phyloP scores from a whole-genome alignment of 2,888 invertebrate species.

The Meghimatium bilineatum region DNA sequence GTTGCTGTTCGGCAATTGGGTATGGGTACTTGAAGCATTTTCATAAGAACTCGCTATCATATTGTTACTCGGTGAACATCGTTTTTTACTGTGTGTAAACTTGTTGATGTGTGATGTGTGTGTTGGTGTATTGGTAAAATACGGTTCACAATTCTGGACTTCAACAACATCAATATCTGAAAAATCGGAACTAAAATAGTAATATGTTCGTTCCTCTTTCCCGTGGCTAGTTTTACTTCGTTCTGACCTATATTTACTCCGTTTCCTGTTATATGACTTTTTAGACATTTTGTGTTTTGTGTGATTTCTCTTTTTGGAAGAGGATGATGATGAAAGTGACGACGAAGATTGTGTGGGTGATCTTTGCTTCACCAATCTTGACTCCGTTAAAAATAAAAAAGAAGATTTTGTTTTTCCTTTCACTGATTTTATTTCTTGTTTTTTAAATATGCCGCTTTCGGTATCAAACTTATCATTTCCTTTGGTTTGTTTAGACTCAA shows the following conservation, averaged over 20 bases:
- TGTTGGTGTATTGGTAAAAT: background rate
- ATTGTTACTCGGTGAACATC: background rate
- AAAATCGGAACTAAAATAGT: slow-evolving; percentile 46
- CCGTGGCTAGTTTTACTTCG: slow-evolving; percentile 17
- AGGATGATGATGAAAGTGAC: slow-evolving; percentile 35
- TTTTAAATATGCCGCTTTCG: slow-evolving; percentile 2
- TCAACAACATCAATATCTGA: slow-evolving; percentile 49
- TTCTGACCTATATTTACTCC: slow-evolving; percentile 31
- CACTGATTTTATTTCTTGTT: background rate
- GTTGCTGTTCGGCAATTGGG: background rate
- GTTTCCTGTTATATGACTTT: slow-evolving; percentile 25
- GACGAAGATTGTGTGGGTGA: slow-evolving; percentile 36
- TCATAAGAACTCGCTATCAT: background rate
- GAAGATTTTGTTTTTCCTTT: background rate
- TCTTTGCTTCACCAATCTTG: background rate
- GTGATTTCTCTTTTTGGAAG: slow-evolving; percentile 9
- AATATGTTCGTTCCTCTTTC: slow-evolving; percentile 40
- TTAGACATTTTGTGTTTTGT: slow-evolving; percentile 28
- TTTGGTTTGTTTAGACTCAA: background rate
- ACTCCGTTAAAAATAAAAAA: background rate
- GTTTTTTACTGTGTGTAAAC: background rate
- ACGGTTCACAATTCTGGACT: slow-evolving; percentile 34
- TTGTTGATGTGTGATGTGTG: background rate
- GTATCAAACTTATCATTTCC: background rate
- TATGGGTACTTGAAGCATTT: background rate